Percentiles rank a stretch among this genome's conserved stretches.
phyloP scores from a whole-genome alignment of 2,113 vertebrate species.

The Galbula dea region DNA sequence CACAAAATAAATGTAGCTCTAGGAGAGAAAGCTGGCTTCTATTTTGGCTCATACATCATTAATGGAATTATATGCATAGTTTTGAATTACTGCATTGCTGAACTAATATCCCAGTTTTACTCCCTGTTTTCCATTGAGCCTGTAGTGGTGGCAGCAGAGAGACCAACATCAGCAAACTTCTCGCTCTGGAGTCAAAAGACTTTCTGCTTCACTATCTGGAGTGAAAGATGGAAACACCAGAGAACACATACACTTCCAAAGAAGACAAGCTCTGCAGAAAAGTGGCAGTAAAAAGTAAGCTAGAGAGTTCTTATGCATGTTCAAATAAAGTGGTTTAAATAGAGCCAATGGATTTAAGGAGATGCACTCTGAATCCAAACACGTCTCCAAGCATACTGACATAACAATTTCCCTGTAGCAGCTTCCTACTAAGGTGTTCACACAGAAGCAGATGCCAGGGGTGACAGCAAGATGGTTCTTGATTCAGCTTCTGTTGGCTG shows the following conservation, averaged over 20 bases:
- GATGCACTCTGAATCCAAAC: background rate
- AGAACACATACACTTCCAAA: background rate
- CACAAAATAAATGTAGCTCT: conserved; percentile 55
- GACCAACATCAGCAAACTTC: background rate
- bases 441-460: background rate
- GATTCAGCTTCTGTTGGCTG: background rate
- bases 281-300: background rate
- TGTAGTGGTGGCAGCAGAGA: background rate
- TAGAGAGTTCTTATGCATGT: background rate
- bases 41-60: conserved; percentile 31
- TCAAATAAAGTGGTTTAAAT: background rate
- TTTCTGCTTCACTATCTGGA: background rate
- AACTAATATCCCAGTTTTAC: background rate
- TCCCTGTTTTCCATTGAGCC: background rate
- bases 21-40: conserved; percentile 11
- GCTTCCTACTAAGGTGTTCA: background rate
- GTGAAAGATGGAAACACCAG: background rate
- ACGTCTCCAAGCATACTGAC: background rate
- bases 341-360: background rate
- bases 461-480: background rate
- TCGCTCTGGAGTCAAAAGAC: background rate
- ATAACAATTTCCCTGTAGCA: background rate
- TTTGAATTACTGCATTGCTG: background rate
- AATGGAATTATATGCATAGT: conserved; percentile 26
- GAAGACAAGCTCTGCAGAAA: background rate